These are phyloP conservation scores for Drosophila barbarae DNA, from an alignment of 2,888 invertebrate species.

Conservation along the genomic window DNA sequence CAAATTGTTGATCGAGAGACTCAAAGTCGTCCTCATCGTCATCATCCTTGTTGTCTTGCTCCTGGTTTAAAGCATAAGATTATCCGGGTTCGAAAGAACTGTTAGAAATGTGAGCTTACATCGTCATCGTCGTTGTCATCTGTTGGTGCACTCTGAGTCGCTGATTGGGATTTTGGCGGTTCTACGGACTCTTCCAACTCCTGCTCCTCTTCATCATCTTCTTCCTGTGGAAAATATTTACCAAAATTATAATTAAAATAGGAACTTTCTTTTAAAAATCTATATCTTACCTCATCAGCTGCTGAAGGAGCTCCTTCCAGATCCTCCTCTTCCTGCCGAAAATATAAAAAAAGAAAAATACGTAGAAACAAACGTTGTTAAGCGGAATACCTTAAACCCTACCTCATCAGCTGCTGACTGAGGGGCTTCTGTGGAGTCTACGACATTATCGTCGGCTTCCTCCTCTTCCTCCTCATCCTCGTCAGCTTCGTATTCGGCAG, in stretches of 20 bases:
- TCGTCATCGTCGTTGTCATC: slow-evolving; percentile 55
- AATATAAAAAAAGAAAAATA: neutral
- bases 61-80: neutral
- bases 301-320: slow-evolving; percentile 25
- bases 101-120: slow-evolving; percentile 2
- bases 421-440: slow-evolving; percentile 60
- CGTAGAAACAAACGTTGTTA: neutral
- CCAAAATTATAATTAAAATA: no score
- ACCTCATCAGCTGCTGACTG: slow-evolving; percentile 19
- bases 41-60: slow-evolving; percentile 46
- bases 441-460: slow-evolving; percentile 45
- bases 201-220: slow-evolving; percentile 51
- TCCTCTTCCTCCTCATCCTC: slow-evolving; percentile 49
- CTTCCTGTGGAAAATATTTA: slow-evolving; percentile 23
- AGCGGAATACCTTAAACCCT: neutral
- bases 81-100: rapidly evolving
- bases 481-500: slow-evolving; percentile 44
- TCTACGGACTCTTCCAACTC: slow-evolving; percentile 73
- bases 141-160: slow-evolving; percentile 42
- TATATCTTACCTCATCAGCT: neutral
- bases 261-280: no score
- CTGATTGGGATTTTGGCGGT: slow-evolving; percentile 38
- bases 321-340: slow-evolving; percentile 40
- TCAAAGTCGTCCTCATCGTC: slow-evolving; percentile 77
- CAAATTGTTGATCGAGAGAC: slow-evolving; percentile 77